Percentiles rank a stretch among this genome's conserved stretches.
These are phyloP conservation scores for Passer domesticus DNA, from an alignment of 2,113 vertebrate genomes.

Conservation along the genomic window DNA sequence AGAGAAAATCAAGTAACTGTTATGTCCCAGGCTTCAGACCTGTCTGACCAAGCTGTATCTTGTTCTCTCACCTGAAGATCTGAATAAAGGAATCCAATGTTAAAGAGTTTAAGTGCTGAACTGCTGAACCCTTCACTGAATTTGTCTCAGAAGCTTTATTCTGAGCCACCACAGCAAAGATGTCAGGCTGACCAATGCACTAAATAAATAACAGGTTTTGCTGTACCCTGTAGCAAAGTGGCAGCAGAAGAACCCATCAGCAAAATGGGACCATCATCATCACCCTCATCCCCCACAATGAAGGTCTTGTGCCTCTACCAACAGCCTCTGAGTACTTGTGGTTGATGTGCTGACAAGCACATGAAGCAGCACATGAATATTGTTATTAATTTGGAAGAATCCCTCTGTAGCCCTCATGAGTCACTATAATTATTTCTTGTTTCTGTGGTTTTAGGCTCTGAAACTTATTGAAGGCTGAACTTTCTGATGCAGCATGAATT, in stretches of 20 bases:
- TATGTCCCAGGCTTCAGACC: neutral
- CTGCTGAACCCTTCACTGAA: neutral
- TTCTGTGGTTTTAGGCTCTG: slow-evolving; percentile 5
- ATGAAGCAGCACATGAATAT: neutral
- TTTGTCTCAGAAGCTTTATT: neutral
- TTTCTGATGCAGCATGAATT: neutral
- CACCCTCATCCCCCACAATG: neutral
- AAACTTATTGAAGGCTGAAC: neutral
- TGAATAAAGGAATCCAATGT: neutral
- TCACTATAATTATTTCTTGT: neutral
- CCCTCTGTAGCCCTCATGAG: neutral
- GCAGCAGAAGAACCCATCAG: neutral
- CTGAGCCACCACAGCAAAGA: neutral
- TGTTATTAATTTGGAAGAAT: slow-evolving; percentile 6
- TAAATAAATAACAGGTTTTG: neutral
- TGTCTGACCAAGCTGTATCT: neutral
- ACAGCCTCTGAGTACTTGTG: neutral
- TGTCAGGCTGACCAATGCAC: neutral
- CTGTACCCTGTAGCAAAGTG: neutral
- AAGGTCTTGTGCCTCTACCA: neutral
- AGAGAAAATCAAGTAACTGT: neutral
- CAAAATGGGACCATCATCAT: neutral
- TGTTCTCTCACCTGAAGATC: neutral
- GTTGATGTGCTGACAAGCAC: neutral
- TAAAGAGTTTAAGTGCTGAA: neutral